phyloP scores from a whole-genome alignment of 2,113 vertebrate genomes.

The Procavia capensis region DNA sequence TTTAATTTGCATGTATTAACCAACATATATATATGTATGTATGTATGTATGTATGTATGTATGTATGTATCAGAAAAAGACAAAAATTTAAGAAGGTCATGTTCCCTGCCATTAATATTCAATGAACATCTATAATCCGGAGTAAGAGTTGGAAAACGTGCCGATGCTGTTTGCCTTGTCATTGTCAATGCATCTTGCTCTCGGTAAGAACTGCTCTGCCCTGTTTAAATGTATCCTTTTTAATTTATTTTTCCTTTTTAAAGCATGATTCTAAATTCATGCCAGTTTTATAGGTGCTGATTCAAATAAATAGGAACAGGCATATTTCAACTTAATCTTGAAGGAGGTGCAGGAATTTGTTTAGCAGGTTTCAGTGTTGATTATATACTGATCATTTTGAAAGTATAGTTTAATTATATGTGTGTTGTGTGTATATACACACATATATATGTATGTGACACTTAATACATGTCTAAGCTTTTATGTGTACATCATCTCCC shows the following conservation, averaged over 20 bases:
- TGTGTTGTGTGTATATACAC: neutral
- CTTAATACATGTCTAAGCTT: neutral
- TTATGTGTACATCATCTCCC: neutral
- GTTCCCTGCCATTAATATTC: neutral
- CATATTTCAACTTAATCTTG: neutral
- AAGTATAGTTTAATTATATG: neutral
- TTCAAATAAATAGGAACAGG: neutral
- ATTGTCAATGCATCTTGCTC: neutral
- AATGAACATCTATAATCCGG: neutral
- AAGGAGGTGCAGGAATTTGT: neutral
- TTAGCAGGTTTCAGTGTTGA: neutral
- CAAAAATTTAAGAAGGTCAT: neutral
- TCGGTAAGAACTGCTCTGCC: neutral
- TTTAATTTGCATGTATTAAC: slow-evolving; percentile 41
- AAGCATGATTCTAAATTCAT: neutral
- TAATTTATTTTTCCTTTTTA: neutral
- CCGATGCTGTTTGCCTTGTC: neutral
- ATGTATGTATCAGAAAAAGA: neutral
- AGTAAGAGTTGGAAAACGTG: neutral
- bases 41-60: too few species aligned
- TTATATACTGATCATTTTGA: neutral
- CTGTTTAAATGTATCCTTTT: neutral
- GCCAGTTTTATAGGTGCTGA: neutral
- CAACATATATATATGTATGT: too few species aligned
- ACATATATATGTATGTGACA: neutral